A percentile compares a stretch with the other conserved stretches of the same genome.
phyloP scores from a whole-genome alignment of 2,888 invertebrate species.

The Protonemura montana region DNA sequence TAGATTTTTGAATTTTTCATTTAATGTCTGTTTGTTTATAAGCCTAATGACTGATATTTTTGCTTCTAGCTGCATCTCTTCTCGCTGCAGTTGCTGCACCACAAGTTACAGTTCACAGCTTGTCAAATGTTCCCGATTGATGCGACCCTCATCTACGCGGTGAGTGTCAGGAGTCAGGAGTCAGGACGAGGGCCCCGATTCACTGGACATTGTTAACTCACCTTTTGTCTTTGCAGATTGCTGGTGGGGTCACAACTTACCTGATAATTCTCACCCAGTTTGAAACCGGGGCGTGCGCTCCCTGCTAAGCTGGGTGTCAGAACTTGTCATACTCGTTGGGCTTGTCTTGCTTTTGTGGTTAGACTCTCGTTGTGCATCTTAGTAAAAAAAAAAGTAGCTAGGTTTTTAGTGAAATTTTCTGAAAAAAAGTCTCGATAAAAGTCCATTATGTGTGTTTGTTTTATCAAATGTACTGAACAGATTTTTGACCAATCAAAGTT shows the following conservation, averaged over 20 bases:
- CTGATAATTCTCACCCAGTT: not conserved
- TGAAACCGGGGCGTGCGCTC: not conserved
- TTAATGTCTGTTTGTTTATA: no score
- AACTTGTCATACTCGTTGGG: no score
- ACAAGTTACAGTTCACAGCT: not conserved
- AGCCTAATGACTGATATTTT: not conserved
- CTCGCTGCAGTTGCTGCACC: not conserved
- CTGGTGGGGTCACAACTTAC: not conserved
- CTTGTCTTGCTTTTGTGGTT: no score
- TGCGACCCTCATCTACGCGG: not conserved
- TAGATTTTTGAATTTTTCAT: no score
- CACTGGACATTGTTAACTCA: not conserved
- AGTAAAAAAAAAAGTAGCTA: no score
- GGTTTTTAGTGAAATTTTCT: no score
- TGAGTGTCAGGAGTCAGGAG: not conserved
- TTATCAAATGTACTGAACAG: no score
- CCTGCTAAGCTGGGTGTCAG: no score
- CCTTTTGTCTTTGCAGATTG: not conserved
- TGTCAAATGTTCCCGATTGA: not conserved
- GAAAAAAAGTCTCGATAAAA: no score
- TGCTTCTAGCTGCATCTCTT: not conserved
- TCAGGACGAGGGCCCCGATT: not conserved
- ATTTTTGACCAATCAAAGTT: no score
- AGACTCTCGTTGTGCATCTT: no score
- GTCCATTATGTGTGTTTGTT: no score